These are phyloP conservation scores for Micrasema longulum DNA, from an alignment of 1,140 invertebrate genomes.

Conservation along the genomic window DNA sequence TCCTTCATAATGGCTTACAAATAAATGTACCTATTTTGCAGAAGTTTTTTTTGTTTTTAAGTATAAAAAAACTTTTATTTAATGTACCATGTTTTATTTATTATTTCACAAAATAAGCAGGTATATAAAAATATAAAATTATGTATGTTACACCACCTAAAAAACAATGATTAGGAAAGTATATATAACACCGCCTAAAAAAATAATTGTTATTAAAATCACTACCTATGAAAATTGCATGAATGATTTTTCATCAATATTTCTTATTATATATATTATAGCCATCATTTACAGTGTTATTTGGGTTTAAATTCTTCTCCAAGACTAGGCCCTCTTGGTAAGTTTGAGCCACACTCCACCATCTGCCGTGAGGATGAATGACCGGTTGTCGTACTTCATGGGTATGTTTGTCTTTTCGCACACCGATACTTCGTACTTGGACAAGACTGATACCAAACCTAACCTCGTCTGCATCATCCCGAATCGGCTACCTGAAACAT, in stretches of 20 bases:
- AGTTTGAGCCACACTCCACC: conserved; percentile 59
- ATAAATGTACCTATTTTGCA: too few species aligned
- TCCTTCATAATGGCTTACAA: too few species aligned
- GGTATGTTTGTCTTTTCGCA: conserved; percentile 57
- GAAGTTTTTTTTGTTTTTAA: too few species aligned
- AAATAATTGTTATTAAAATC: background rate
- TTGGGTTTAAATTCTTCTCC: background rate
- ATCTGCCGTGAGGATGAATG: conserved; percentile 43
- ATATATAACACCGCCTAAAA: too few species aligned
- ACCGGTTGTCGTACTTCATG: conserved; percentile 51
- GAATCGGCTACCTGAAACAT: conserved; percentile 59
- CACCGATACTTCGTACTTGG: conserved; percentile 58
- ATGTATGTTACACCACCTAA: too few species aligned
- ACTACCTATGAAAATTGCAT: background rate
- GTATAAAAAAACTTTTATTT: too few species aligned
- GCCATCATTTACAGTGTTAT: too few species aligned
- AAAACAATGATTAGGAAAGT: too few species aligned
- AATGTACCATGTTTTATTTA: too few species aligned
- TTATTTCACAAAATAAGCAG: too few species aligned
- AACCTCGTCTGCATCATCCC: conserved; percentile 64
- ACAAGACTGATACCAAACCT: conserved; percentile 60
- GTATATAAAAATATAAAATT: too few species aligned
- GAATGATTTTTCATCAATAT: background rate
- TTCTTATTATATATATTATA: background rate
- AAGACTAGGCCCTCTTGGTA: conserved; percentile 32